Percentiles rank a stretch among this genome's conserved stretches.
Conservation (phyloP, 2,797 vertebrate species). For the Dendrocincla tyrannina region DNA sequence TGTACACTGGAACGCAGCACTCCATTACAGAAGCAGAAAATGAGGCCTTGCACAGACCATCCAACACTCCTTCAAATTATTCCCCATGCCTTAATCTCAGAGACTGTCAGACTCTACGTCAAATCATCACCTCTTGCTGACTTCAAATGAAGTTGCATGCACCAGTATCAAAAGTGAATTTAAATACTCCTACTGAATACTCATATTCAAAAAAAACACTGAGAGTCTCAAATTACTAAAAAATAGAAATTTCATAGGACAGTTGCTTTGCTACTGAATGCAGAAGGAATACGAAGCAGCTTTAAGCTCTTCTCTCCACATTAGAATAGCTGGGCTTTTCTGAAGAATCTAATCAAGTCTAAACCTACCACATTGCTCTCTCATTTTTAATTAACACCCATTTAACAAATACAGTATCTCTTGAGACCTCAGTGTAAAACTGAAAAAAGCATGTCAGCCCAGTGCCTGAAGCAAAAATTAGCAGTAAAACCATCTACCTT, state of each 20-base stretch:
- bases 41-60: not conserved
- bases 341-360: not conserved
- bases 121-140: not conserved
- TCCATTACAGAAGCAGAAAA: not conserved
- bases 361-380: not conserved
- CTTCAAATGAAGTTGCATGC: not conserved
- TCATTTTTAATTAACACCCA: slow-evolving; percentile 29
- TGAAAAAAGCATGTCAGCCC: not conserved
- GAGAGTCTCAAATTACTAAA: not conserved
- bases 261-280: not conserved
- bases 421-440: not conserved
- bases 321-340: not conserved
- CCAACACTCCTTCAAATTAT: not conserved
- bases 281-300: not conserved
- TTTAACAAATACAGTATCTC: not conserved
- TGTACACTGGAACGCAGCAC: not conserved
- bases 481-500: not conserved
- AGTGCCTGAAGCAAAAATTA: not conserved
- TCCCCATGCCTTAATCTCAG: not conserved
- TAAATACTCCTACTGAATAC: not conserved
- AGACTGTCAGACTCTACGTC: not conserved
- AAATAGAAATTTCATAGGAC: not conserved
- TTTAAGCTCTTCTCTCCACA: not conserved
- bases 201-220: not conserved
- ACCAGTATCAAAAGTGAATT: not conserved